Conservation (phyloP, 1,140 invertebrate species). For the Drosophila parabipectinata region DNA sequence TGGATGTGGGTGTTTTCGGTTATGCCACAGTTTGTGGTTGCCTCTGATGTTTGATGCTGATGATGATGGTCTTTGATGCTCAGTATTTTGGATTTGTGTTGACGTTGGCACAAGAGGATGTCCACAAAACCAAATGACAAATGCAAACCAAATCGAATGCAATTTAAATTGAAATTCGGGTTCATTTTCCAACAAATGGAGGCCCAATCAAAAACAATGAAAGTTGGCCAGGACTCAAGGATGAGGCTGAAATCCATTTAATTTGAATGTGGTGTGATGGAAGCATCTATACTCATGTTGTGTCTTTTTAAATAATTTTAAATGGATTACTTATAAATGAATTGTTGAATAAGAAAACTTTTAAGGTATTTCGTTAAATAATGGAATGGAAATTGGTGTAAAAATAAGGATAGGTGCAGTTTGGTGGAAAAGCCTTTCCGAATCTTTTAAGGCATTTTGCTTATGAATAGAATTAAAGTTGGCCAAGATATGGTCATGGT, state of each 20-base stretch:
- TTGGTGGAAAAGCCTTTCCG: no score
- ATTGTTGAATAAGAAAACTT: no score
- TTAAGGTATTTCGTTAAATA: no score
- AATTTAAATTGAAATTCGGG: conserved; percentile 4
- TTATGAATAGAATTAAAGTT: no score
- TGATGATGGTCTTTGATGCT: conserved; percentile 20
- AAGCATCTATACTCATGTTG: no score
- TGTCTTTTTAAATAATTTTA: no score
- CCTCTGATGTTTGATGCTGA: conserved; percentile 6
- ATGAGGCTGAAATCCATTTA: background rate
- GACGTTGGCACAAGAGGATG: conserved; percentile 8
- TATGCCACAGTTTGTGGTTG: conserved; percentile 30
- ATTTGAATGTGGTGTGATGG: no score
- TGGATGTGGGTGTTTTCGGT: background rate
- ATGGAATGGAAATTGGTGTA: no score
- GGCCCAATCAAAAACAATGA: background rate
- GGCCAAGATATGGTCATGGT: no score
- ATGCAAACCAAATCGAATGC: background rate
- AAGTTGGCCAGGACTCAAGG: background rate
- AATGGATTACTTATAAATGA: no score
- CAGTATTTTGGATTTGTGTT: conserved; percentile 15
- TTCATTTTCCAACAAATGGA: background rate
- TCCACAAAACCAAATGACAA: conserved; percentile 6
- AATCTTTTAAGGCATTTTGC: no score
- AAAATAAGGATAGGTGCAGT: no score